phyloP scores from a whole-genome alignment of 1,140 invertebrate genomes.

The Acromyrmex charruanus region DNA sequence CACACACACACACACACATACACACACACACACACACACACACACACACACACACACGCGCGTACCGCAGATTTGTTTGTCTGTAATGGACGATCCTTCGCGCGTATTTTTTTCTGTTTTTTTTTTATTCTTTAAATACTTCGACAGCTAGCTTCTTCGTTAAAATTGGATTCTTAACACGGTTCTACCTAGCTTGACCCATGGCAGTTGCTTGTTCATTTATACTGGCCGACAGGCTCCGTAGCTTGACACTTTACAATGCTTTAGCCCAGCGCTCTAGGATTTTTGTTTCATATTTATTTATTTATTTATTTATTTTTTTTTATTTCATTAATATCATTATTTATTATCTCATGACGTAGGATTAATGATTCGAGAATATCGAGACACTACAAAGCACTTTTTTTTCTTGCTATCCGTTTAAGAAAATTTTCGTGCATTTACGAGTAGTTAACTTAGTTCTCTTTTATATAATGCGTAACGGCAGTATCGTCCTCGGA shows the following conservation, averaged over 20 bases:
- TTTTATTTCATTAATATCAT: constrained; percentile 65
- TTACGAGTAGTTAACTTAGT: constrained; percentile 78
- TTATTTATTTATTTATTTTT: constrained; percentile 54
- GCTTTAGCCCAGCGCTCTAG: constrained; percentile 67
- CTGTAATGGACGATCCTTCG: constrained; percentile 77
- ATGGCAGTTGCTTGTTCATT: constrained; percentile 84
- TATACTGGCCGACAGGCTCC: constrained; percentile 81
- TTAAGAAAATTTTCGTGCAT: constrained; percentile 76
- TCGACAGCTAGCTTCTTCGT: constrained; percentile 78
- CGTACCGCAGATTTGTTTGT: constrained; percentile 62
- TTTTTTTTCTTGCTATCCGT: constrained; percentile 72
- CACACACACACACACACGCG: too few species aligned
- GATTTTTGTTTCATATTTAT: constrained; percentile 71
- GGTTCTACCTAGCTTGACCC: constrained; percentile 81
- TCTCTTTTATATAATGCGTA: constrained; percentile 77
- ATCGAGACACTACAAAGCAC: constrained; percentile 77
- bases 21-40: too few species aligned
- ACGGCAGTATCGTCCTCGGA: constrained; percentile 82
- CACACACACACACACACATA: background rate
- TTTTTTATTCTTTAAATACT: constrained; percentile 64
- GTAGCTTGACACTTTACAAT: constrained; percentile 79
- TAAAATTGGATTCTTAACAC: constrained; percentile 82
- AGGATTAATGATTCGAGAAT: constrained; percentile 76
- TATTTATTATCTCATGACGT: constrained; percentile 73
- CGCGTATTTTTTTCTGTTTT: constrained; percentile 61